Base-by-base conservation (phyloP, 2,113 vertebrate genomes). In the Formicarius rufipectus region DNA sequence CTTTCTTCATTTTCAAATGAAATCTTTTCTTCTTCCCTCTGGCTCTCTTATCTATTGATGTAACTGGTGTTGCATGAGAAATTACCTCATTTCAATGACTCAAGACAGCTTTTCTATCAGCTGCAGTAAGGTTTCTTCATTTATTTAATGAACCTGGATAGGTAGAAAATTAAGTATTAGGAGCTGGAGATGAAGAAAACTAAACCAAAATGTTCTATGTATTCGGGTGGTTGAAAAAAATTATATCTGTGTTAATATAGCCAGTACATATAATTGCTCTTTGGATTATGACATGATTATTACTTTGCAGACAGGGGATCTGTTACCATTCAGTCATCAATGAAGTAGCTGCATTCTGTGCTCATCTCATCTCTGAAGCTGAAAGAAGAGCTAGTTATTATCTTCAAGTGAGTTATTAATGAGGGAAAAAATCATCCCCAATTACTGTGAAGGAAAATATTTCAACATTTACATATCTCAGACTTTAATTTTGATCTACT, bases 371-470 rank as follows among this genome's bases (percentile, higher is more conserved):
- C 88, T 89, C 88, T 87, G 76, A 86, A 86, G 64, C 85, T 93
- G 86, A 84, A 93, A 96, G 92, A 95, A 94, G 95, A 94, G 95
- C 92, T 94, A 67, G 92, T 95, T 97, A 97, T 96, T 96, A 97
- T 95, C 95, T 96, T 95, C 88, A 96, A 95, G 95, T 96, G 92
- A 83, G 86, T 93, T 95, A 96, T 94, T 97, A 95, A 96, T 96
- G 90, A 96, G 83, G 79, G 83, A 56, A 78, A 95, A 94, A 96
- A 94, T 96, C 95, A 96, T 94, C 80, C 87, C 92, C 73, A 96
- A 96, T 96, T 96, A 96, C 92, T 73, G 64, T 50, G 92, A 94
- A 92, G 92, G 88, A 94, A 94, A 97, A 96, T 96, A 96, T 96
- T 96, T 95, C 88, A 92, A 90, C 72, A 93, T 96, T 96, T 94